Evolutionary conservation across 2,888 invertebrate genomes (phyloP).

Genomic region (Mongoloraphidia duomilia): DNA sequence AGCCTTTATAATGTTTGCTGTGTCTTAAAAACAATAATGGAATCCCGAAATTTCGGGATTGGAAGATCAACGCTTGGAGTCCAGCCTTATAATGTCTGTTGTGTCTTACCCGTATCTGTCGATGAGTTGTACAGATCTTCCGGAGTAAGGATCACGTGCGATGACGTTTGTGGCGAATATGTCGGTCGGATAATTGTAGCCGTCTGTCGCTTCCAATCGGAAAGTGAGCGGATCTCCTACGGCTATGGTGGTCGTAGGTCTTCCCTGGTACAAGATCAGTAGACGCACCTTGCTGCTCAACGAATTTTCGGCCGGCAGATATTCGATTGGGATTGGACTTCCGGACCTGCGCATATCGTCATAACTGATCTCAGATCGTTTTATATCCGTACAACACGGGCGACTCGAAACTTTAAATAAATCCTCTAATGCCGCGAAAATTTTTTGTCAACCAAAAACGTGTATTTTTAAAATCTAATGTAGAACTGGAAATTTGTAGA

Average conservation of each 20-base stretch:
- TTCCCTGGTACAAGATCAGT: constrained; percentile 74
- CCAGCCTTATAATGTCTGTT: neutral
- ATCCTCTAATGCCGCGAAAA: constrained; percentile 32
- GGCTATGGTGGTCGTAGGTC: constrained; percentile 85
- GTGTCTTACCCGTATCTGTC: constrained; percentile 79
- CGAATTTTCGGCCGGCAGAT: constrained; percentile 81
- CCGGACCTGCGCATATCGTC: constrained; percentile 57
- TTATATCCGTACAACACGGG: constrained; percentile 17
- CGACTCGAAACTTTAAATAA: constrained; percentile 1
- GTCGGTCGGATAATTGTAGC: constrained; percentile 75
- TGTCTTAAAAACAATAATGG: too few species aligned
- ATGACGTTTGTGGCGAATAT: constrained; percentile 89
- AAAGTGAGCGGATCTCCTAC: constrained; percentile 86
- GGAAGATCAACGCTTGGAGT: neutral
- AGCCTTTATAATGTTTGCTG: too few species aligned
- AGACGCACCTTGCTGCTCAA: constrained; percentile 77
- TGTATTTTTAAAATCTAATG: too few species aligned
- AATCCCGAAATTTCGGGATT: too few species aligned
- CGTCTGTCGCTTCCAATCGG: constrained; percentile 76
- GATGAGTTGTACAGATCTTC: constrained; percentile 76
- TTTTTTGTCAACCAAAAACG: constrained; percentile 7
- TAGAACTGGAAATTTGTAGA: too few species aligned
- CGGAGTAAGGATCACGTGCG: constrained; percentile 83
- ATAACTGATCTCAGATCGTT: constrained; percentile 34
- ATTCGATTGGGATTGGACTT: constrained; percentile 84